Conservation (phyloP, 2,888 invertebrate species). For the Strigamia transsilvanica region DNA sequence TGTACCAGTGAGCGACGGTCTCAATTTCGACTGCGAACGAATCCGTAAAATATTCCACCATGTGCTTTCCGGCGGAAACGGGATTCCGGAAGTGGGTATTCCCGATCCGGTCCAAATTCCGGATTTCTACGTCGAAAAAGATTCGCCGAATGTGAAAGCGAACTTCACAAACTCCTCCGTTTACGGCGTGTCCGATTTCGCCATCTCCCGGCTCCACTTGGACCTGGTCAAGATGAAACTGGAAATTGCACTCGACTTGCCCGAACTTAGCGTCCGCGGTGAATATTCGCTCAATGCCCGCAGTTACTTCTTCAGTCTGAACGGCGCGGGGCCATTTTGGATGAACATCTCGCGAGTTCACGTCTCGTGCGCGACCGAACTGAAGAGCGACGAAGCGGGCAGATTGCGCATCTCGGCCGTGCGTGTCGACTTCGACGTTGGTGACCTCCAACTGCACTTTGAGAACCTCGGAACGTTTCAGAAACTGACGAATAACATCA, state of each 20-base stretch:
- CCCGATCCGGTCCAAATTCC: conserved; percentile 26
- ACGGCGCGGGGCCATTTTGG: conserved; percentile 77
- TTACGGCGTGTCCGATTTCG: conserved; percentile 80
- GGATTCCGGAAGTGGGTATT: neutral
- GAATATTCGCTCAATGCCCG: conserved; percentile 70
- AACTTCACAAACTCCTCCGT: conserved; percentile 76
- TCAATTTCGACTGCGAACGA: neutral
- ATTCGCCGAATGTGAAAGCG: conserved; percentile 75
- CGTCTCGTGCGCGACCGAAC: conserved; percentile 73
- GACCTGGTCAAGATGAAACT: conserved; percentile 81
- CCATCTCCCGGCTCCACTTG: conserved; percentile 74
- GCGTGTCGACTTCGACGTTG: conserved; percentile 78
- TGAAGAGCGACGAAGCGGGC: conserved; percentile 78
- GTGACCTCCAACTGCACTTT: conserved; percentile 80
- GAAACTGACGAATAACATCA: conserved; percentile 67
- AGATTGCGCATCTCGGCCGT: conserved; percentile 76
- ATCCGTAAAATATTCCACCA: neutral
- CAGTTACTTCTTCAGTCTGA: conserved; percentile 75
- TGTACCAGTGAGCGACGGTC: neutral
- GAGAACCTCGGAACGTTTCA: conserved; percentile 82
- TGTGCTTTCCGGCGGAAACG: neutral
- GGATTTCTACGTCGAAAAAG: neutral
- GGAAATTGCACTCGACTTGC: conserved; percentile 56
- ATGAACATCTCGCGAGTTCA: conserved; percentile 77
- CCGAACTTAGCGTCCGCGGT: conserved; percentile 67